Percentiles rank a stretch among this genome's conserved stretches.
Conservation (phyloP, 2,113 vertebrate genomes). For the Mobula hypostoma region DNA sequence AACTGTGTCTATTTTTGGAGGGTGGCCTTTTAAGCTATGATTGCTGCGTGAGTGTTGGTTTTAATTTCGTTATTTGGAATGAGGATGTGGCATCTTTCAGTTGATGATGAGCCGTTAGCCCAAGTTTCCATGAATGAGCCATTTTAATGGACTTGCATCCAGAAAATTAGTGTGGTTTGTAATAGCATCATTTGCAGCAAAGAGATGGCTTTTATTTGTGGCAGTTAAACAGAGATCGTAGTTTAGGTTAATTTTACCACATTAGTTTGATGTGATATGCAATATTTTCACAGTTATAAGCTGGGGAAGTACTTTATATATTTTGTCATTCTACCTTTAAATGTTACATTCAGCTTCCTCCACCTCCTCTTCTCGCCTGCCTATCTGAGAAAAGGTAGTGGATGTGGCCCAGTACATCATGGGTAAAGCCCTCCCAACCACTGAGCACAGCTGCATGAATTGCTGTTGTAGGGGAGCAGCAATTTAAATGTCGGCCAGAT, state of each 20-base stretch:
- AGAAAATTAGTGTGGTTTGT: not conserved
- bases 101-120: not conserved
- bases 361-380: too few species aligned
- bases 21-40: constrained; percentile 44
- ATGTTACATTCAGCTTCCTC: not conserved
- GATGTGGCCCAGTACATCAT: too few species aligned
- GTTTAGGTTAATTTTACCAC: not conserved
- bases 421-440: too few species aligned
- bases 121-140: not conserved
- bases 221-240: not conserved
- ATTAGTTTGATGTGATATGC: not conserved
- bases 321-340: not conserved
- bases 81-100: not conserved
- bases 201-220: not conserved
- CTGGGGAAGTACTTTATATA: not conserved
- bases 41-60: not conserved
- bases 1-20: constrained; percentile 65
- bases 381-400: too few species aligned
- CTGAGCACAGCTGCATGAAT: too few species aligned
- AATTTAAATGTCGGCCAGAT: too few species aligned
- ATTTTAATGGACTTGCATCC: not conserved
- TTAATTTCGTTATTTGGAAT: not conserved
- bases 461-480: too few species aligned
- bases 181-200: not conserved
- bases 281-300: not conserved